These are phyloP conservation scores for Ips typographus DNA, from an alignment of 1,140 invertebrate genomes.

Conservation along the genomic window DNA sequence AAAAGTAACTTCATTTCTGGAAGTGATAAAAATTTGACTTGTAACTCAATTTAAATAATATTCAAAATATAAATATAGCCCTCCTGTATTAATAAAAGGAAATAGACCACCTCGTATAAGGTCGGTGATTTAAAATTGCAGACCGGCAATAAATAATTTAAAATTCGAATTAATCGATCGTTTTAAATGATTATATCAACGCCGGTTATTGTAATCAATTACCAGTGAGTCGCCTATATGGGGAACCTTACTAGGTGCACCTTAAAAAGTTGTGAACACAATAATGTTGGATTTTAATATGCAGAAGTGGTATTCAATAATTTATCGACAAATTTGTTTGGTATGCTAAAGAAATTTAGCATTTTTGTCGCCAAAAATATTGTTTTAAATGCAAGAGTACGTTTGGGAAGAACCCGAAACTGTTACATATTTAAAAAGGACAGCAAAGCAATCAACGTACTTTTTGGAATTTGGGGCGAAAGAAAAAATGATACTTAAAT, in stretches of 20 bases:
- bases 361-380: too few relatives aligned
- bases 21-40: too few relatives aligned
- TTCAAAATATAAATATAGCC: background rate
- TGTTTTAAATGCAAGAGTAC: too few relatives aligned
- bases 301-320: conserved; percentile 1
- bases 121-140: conserved; percentile 6
- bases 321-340: background rate
- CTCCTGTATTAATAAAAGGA: background rate
- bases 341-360: background rate
- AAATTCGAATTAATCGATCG: conserved; percentile 14
- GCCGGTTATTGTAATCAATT: conserved; percentile 17
- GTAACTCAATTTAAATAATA: too few relatives aligned
- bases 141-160: conserved; percentile 12
- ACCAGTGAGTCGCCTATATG: conserved; percentile 3
- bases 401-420: too few relatives aligned
- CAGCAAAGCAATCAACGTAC: too few relatives aligned
- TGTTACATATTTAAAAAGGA: too few relatives aligned
- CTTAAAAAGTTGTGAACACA: conserved; percentile 5
- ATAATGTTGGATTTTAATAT: conserved; percentile 16
- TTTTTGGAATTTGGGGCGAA: too few relatives aligned
- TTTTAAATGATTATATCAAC: conserved; percentile 9
- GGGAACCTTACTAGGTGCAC: conserved; percentile 5
- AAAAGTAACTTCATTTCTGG: too few relatives aligned
- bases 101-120: conserved; percentile 8
- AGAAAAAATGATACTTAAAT: too few relatives aligned